Conservation (phyloP, 2,113 vertebrate species). For the Heterotilapia buettikoferi region DNA sequence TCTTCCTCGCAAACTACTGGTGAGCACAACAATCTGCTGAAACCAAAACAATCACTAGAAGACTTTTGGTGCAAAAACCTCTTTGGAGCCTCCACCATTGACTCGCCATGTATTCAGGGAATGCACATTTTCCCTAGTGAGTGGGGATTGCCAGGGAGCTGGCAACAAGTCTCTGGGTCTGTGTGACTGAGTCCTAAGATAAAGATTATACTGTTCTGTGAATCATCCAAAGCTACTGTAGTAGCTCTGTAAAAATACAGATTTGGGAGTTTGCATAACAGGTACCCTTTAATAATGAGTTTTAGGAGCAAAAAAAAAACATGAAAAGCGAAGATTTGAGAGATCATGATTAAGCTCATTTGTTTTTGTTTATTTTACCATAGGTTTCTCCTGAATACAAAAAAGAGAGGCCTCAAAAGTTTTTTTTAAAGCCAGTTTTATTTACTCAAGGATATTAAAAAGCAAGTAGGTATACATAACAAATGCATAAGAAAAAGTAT, state of each 20-base stretch:
- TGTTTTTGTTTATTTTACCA: background rate
- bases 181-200: background rate
- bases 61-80: background rate
- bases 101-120: background rate
- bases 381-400: background rate
- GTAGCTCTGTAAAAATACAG: background rate
- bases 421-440: background rate
- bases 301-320: background rate
- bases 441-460: background rate
- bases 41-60: background rate
- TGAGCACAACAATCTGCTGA: background rate
- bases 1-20: background rate
- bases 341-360: background rate
- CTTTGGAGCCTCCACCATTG: background rate
- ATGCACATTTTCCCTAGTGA: background rate
- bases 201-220: background rate
- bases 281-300: background rate
- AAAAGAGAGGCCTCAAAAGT: background rate
- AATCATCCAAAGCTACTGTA: background rate
- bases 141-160: fast-evolving
- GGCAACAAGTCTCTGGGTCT: background rate
- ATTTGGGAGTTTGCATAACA: background rate
- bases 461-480: background rate
- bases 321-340: background rate
- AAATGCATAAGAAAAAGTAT: fast-evolving